phyloP scores from a whole-genome alignment of 2,797 vertebrate species.

The Lepilemur septentrionalis region DNA sequence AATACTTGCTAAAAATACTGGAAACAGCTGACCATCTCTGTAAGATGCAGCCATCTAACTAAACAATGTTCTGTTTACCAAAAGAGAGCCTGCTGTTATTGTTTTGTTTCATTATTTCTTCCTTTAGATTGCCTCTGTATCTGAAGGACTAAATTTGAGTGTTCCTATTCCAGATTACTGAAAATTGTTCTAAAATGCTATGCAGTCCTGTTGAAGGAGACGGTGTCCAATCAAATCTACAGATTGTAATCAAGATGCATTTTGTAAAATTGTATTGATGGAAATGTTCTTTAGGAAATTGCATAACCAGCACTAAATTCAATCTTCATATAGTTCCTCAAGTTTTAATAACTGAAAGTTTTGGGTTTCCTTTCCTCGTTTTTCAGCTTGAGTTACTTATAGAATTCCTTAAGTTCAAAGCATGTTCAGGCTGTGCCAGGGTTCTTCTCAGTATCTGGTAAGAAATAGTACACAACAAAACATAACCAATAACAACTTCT shows the following conservation, averaged over 20 bases:
- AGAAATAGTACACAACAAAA: background rate
- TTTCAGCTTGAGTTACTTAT: background rate
- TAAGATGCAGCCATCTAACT: background rate
- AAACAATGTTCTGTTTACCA: background rate
- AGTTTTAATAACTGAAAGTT: background rate
- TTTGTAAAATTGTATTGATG: slow-evolving; percentile 51
- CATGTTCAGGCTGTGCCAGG: background rate
- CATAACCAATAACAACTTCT: background rate
- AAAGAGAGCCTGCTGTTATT: background rate
- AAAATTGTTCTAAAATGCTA: slow-evolving; percentile 40
- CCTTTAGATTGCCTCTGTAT: background rate
- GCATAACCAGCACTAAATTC: background rate
- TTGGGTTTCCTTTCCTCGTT: background rate
- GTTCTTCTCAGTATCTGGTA: background rate
- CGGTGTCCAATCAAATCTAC: background rate
- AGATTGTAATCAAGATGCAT: slow-evolving; percentile 38
- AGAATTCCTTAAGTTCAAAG: background rate
- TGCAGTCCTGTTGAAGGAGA: background rate
- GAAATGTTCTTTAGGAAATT: background rate
- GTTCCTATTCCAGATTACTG: background rate
- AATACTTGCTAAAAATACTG: background rate
- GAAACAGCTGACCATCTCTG: background rate
- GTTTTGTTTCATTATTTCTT: slow-evolving; percentile 6
- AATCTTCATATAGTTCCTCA: background rate
- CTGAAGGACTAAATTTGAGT: background rate